These are phyloP conservation scores for Helicolenus hilgendorfi DNA, from an alignment of 2,797 vertebrate genomes.

Conservation along the genomic window DNA sequence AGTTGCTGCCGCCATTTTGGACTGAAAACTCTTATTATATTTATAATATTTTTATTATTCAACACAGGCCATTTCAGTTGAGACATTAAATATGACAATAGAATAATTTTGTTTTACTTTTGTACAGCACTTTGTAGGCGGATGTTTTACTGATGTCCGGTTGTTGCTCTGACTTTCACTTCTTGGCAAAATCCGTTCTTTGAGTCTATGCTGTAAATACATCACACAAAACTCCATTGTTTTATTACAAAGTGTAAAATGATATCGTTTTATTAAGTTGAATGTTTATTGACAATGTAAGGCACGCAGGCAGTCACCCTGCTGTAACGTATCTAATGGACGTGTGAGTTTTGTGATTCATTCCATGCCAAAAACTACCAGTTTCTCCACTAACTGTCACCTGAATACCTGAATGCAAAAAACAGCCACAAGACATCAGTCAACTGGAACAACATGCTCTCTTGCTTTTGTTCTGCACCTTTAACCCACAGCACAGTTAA, in stretches of 20 bases:
- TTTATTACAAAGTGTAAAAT: background rate
- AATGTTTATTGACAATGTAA: background rate
- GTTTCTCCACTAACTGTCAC: background rate
- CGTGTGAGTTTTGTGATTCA: background rate
- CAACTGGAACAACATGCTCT: background rate
- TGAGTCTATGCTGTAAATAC: too few species aligned
- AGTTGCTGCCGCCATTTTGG: too few species aligned
- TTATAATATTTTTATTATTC: too few species aligned
- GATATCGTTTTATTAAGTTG: background rate
- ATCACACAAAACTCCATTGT: background rate
- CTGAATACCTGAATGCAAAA: background rate
- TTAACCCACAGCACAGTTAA: background rate
- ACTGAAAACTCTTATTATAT: too few species aligned
- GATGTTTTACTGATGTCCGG: too few species aligned
- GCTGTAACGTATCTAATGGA: background rate
- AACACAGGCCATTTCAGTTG: too few species aligned
- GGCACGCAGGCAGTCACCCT: too few species aligned
- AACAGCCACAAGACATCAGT: background rate
- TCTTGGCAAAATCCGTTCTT: too few species aligned
- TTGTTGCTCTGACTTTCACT: too few species aligned
- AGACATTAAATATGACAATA: too few species aligned
- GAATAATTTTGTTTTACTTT: too few species aligned
- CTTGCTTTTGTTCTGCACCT: background rate
- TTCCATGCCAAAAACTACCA: background rate
- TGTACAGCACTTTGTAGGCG: too few species aligned